Evolutionary conservation across 2,113 vertebrate genomes (phyloP).

Genomic region (Machaerirhynchus nigripectus): DNA sequence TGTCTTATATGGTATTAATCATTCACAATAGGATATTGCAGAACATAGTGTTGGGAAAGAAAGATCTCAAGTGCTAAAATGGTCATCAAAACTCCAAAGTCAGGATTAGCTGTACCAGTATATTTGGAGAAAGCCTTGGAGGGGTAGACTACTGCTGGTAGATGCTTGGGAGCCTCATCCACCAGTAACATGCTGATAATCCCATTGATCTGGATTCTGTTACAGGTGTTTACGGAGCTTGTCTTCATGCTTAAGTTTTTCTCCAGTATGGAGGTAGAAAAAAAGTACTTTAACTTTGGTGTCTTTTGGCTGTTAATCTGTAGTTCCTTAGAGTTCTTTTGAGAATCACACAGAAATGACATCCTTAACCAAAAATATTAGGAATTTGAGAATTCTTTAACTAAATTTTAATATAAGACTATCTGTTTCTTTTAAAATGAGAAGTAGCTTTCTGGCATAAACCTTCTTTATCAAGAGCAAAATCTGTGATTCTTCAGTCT

Average conservation of each 20-base stretch:
- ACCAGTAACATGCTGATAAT: neutral
- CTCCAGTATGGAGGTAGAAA: neutral
- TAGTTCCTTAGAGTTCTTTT: neutral
- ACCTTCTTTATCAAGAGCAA: neutral
- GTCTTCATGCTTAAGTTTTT: neutral
- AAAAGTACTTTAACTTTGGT: neutral
- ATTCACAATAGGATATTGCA: neutral
- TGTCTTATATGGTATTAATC: neutral
- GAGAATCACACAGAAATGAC: neutral
- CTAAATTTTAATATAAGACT: neutral
- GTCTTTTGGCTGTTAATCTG: neutral
- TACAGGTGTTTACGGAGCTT: neutral
- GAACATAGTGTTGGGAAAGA: neutral
- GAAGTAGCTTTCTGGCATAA: neutral
- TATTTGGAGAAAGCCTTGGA: neutral
- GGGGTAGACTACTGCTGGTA: neutral
- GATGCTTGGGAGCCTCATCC: neutral
- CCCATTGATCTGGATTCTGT: neutral
- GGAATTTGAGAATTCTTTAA: neutral
- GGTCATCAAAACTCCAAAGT: neutral
- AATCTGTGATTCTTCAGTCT: neutral
- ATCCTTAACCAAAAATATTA: neutral
- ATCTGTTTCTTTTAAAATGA: neutral
- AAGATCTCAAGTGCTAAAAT: neutral
- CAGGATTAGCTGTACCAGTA: neutral